Evolutionary conservation across 1,140 invertebrate genomes (phyloP).

Genomic region (Drosophila kikkawai): DNA sequence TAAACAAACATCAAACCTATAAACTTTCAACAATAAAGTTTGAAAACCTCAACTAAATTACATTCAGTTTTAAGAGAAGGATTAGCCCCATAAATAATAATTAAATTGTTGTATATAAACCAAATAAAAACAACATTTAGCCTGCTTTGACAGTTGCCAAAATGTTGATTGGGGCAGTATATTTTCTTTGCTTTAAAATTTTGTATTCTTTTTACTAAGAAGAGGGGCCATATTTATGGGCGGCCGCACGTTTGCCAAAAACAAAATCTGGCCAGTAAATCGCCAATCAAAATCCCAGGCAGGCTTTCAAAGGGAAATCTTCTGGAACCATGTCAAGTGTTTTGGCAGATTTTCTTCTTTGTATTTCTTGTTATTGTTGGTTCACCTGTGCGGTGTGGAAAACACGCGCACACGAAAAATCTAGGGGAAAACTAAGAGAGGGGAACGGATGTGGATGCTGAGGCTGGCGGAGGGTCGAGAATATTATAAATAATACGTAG

Average conservation of each 20-base stretch:
- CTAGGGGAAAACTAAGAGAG: conserved; percentile 1
- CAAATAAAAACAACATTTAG: conserved; percentile 15
- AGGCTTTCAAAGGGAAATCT: conserved; percentile 33
- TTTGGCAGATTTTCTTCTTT: neutral
- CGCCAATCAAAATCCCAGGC: conserved; percentile 30
- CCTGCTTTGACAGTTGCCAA: conserved; percentile 34
- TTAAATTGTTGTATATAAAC: conserved; percentile 3
- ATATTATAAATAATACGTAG: conserved; percentile 72
- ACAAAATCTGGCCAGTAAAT: conserved; percentile 22
- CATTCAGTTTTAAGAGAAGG: neutral
- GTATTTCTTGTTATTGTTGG: conserved; percentile 21
- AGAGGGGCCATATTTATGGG: conserved; percentile 52
- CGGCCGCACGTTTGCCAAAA: conserved; percentile 63
- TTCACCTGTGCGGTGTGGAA: conserved; percentile 65
- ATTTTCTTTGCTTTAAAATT: conserved; percentile 4
- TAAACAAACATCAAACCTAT: too few species aligned
- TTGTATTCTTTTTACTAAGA: neutral
- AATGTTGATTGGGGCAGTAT: conserved; percentile 8
- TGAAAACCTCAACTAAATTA: neutral
- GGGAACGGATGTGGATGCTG: conserved; percentile 9
- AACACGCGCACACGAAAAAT: conserved; percentile 62
- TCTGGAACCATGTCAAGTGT: conserved; percentile 51
- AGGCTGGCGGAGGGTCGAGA: conserved; percentile 5
- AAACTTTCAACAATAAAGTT: neutral
- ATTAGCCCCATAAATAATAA: conserved; percentile 9